A percentile compares a stretch with the other conserved stretches of the same genome.
These are phyloP conservation scores for Leucosticte australis DNA, from an alignment of 2,113 vertebrate species.

Conservation along the genomic window DNA sequence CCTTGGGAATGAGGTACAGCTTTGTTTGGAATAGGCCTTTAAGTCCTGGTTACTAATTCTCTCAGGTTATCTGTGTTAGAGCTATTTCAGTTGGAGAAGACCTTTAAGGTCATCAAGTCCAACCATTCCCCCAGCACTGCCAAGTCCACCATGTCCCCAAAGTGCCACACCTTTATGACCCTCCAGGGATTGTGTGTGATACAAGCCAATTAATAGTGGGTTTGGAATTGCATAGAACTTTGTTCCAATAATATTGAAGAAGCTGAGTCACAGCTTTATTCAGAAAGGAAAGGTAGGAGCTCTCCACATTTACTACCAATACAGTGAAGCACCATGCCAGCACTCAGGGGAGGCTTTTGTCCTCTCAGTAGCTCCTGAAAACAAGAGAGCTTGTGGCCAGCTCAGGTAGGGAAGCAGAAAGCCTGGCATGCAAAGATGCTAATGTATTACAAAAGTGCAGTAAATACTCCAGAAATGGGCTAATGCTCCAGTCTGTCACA, in stretches of 20 bases:
- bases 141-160: background rate
- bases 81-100: background rate
- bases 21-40: background rate
- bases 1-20: background rate
- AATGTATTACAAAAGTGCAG: background rate
- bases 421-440: background rate
- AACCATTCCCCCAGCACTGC: background rate
- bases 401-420: background rate
- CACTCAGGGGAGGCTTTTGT: background rate
- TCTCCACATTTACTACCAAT: background rate
- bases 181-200: background rate
- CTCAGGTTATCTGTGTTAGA: background rate
- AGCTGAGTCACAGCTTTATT: background rate
- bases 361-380: background rate
- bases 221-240: background rate
- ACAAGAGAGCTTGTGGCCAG: background rate
- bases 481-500: conserved; percentile 15
- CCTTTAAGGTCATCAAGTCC: background rate
- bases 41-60: background rate
- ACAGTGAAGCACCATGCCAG: background rate
- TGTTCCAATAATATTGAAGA: background rate
- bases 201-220: background rate
- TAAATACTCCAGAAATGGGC: background rate
- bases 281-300: background rate
- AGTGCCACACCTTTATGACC: background rate